These are phyloP conservation scores for Erinaceus europaeus DNA, from an alignment of 2,113 vertebrate genomes.

Conservation along the genomic window DNA sequence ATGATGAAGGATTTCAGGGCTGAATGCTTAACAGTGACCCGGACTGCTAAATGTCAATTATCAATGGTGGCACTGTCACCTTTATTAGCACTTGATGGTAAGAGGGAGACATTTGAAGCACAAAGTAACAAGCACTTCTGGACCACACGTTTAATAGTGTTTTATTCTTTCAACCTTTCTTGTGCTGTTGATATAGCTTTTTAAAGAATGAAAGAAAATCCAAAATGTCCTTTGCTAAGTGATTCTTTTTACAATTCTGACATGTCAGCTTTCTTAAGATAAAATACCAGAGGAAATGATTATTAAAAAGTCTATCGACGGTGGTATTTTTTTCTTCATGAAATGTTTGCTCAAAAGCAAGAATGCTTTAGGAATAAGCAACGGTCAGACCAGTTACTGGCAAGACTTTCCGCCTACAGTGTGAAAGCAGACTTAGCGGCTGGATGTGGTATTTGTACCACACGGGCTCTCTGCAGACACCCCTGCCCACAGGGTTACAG, in stretches of 20 bases:
- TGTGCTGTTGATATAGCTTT: conserved; percentile 60
- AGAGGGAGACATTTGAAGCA: neutral
- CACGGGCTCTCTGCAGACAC: neutral
- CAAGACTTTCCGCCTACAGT: conserved; percentile 73
- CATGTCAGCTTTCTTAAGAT: conserved; percentile 64
- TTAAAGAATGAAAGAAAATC: conserved; percentile 42
- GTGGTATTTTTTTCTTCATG: conserved; percentile 48
- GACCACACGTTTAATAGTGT: conserved; percentile 59
- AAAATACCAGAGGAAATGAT: conserved; percentile 67
- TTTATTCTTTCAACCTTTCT: conserved; percentile 75
- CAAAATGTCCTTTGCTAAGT: conserved; percentile 74
- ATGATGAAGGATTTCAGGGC: conserved; percentile 65
- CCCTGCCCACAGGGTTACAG: no score
- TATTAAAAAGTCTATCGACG: conserved; percentile 59
- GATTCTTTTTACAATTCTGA: conserved; percentile 60
- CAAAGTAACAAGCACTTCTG: conserved; percentile 36
- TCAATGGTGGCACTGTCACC: conserved; percentile 66
- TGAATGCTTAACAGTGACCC: conserved; percentile 70
- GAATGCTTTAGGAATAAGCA: conserved; percentile 56
- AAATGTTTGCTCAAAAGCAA: conserved; percentile 70
- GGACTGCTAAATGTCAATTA: conserved; percentile 72
- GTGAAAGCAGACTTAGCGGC: conserved; percentile 54
- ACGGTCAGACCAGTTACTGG: conserved; percentile 58
- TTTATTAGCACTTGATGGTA: conserved; percentile 67
- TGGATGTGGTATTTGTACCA: conserved; percentile 38